Evolutionary conservation across 2,113 vertebrate genomes (phyloP), one percentile per base, ranked within the genome.

Genomic region (Aptenodytes forsteri): DNA sequence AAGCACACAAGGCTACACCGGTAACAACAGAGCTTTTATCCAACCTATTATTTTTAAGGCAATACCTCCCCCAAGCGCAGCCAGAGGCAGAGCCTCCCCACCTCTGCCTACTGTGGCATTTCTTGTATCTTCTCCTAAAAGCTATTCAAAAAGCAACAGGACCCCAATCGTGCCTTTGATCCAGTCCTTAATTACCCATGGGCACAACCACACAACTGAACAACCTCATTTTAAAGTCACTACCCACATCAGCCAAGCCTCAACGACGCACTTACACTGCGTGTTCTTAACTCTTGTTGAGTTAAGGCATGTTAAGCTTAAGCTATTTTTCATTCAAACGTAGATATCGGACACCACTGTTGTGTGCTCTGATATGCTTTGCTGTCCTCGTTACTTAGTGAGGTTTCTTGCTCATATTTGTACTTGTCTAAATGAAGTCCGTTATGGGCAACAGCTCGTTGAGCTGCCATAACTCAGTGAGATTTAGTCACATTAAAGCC

Each of bases 201-300:
- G 47, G 52, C 46, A 61, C 58, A 83, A 83, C 64, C 83, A 73
- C 72, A 44, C 66, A 34, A 87, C 49, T 7, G 22, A 58, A 69
- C 20, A 12, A 38, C 36, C 67, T 58, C 61, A 17, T 44, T 47
- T 62, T 25, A n/a, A 29, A 75, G 73, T 49, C 59, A 27, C 19
- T 49, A 21, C 52, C 78, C 61, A 42, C 55, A 46, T 6, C 62
- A 36, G 62, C 62, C 1, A 0, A 84, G 56, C 44, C 40, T 59
- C 89, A 58, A 8, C 7, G 15, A 46, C 0, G 0, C 0, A 4
- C 71, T 83, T 64, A 29, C 11, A 2, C 30, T 13, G 13, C 80
- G 16, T 6, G 7, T 69, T 61, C 71, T 50, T 13, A 47, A 10
- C 26, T 42, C 67, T 29, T 20, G 25, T 26, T 56, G 30, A 47